A percentile compares a stretch with the other conserved stretches of the same genome.
Conservation (phyloP, 2,113 vertebrate genomes). For the Poecile atricapillus region DNA sequence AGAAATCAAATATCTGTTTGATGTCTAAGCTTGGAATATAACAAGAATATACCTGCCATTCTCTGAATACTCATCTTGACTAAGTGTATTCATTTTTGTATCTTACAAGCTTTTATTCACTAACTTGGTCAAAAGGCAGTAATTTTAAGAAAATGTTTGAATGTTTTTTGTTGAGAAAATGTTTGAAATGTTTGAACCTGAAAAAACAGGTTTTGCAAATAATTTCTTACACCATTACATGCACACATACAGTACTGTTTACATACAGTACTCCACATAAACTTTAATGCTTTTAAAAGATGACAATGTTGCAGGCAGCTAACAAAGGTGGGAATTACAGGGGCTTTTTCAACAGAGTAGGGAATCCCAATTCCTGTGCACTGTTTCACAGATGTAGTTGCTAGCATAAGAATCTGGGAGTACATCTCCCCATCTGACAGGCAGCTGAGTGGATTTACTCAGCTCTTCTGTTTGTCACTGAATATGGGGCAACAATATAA, state of each 20-base stretch:
- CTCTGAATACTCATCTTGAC: not conserved
- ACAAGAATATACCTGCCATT: not conserved
- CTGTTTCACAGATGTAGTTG: not conserved
- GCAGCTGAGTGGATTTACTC: constrained; percentile 12
- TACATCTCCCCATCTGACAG: constrained; percentile 10
- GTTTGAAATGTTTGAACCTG: not conserved
- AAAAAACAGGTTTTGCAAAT: not conserved
- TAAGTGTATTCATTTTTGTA: not conserved
- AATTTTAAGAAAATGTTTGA: not conserved
- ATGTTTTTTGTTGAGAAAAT: not conserved
- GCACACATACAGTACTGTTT: not conserved
- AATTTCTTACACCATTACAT: not conserved
- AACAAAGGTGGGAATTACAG: not conserved
- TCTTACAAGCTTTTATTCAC: not conserved
- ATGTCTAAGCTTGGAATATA: not conserved
- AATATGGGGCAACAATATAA: not conserved
- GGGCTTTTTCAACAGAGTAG: not conserved
- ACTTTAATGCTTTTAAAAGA: not conserved
- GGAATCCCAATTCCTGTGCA: not conserved
- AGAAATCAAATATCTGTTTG: not conserved
- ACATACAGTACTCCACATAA: not conserved
- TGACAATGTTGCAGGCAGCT: not conserved
- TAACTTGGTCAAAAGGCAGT: not conserved
- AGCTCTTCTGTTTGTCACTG: not conserved
- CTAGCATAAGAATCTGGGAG: not conserved